Conservation (phyloP, 2,888 invertebrate species). For the Diplolepis rosae region DNA sequence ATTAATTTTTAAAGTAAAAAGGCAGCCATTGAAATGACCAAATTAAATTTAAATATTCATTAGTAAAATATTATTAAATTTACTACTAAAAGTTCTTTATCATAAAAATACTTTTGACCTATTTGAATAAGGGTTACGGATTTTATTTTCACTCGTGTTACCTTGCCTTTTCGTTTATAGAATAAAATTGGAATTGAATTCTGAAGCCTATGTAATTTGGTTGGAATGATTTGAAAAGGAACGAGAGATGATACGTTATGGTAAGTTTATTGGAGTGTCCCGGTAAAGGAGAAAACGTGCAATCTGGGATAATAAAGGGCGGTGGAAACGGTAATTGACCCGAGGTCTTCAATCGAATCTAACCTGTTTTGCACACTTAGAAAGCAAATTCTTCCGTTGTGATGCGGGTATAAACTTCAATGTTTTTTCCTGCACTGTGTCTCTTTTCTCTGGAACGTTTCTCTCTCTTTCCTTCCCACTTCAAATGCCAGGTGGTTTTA, state of each 20-base stretch:
- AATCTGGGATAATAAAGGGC: conserved; percentile 1
- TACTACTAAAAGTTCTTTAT: no score
- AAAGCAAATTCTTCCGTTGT: conserved; percentile 57
- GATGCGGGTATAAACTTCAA: conserved; percentile 7
- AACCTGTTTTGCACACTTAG: conserved; percentile 58
- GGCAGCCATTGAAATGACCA: no score
- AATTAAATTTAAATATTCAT: no score
- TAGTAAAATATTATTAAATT: no score
- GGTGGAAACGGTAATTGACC: background rate
- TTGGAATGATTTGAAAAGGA: background rate
- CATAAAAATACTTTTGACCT: no score
- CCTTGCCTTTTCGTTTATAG: no score
- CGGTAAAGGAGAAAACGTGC: background rate
- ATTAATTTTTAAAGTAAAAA: no score
- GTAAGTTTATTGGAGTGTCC: background rate
- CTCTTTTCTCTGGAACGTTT: conserved; percentile 28
- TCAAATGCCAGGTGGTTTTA: conserved; percentile 56
- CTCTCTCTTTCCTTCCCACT: conserved; percentile 32
- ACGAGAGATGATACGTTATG: background rate
- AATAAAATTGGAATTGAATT: no score
- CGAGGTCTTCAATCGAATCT: conserved; percentile 41
- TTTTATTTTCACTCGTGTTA: no score
- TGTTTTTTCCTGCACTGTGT: conserved; percentile 49
- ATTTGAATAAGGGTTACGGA: no score
- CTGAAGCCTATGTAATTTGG: background rate